A percentile compares a stretch with the other conserved stretches of the same genome.
Evolutionary conservation across 2,888 invertebrate genomes (phyloP).

Genomic region (Sminthurides aquaticus): DNA sequence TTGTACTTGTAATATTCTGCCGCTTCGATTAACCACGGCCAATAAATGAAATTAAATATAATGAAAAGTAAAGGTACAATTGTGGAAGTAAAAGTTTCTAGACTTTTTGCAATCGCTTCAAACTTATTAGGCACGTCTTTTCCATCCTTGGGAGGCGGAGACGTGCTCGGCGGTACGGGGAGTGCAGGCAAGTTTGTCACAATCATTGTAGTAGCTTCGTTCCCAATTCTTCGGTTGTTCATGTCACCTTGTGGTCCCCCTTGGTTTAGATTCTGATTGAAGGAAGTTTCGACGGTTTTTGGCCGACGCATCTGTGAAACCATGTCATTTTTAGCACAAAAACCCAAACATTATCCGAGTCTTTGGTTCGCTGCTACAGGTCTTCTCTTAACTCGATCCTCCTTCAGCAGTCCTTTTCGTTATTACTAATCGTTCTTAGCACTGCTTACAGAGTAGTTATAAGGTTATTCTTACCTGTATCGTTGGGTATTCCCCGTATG

Average conservation of each 20-base stretch:
- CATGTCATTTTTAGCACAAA: background rate
- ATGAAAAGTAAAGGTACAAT: conserved; percentile 41
- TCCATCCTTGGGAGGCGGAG: background rate
- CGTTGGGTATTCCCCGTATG: conserved; percentile 32
- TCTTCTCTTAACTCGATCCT: no score
- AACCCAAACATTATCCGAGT: no score
- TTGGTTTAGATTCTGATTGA: conserved; percentile 5
- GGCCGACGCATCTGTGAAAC: conserved; percentile 24
- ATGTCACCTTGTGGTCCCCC: conserved; percentile 9
- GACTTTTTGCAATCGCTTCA: conserved; percentile 38
- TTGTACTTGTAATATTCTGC: conserved; percentile 32
- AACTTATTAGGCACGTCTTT: conserved; percentile 28
- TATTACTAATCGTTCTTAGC: no score
- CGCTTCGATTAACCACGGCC: conserved; percentile 41
- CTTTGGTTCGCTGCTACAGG: no score
- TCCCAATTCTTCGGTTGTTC: background rate
- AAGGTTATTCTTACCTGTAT: conserved; percentile 33
- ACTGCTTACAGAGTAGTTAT: no score
- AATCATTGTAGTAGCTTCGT: conserved; percentile 16
- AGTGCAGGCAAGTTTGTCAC: conserved; percentile 21
- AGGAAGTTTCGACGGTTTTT: conserved; percentile 23
- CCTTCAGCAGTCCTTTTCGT: no score
- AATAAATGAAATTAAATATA: conserved; percentile 42
- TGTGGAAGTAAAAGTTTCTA: conserved; percentile 40
- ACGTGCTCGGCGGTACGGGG: conserved; percentile 9